Base-by-base conservation (phyloP, 2,113 vertebrate species). In the Lophius piscatorius region DNA sequence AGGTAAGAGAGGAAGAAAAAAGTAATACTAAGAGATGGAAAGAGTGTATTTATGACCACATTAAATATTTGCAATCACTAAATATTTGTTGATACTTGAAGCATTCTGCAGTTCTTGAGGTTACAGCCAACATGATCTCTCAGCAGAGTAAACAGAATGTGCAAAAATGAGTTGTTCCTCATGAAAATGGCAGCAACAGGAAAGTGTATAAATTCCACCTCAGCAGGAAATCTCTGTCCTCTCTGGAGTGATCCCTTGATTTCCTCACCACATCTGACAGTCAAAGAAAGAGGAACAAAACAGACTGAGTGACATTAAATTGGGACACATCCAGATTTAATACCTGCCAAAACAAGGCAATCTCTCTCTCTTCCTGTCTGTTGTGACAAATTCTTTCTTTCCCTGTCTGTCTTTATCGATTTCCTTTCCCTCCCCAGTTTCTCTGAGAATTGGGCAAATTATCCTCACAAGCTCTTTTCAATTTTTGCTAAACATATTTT, bases 51-150 rank as follows among this genome's bases (percentile, higher is more conserved):
- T 80, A 55, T 26, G 6, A 0, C 28, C 8, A 12, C 38, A 47
- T 56, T 41, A 85, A 85, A 85, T 75, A 55, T 82, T 87, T 81
- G 61, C 46, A 48, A 50, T 74, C 17, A 10, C 23, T n/a, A n/a
- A n/a, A n/a, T n/a, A n/a, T n/a, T n/a, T n/a, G n/a, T n/a, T n/a
- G n/a, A n/a, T n/a, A n/a, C n/a, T n/a, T n/a, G 4, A 13, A 1
- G 44, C 18, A 8, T 13, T 21, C n/a, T 44, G 21, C 0, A n/a
- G n/a, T n/a, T n/a, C n/a, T n/a, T 17, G 14, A 50, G 4, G 39
- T 50, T 8, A 3, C 22, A 35, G 44, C 10, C 20, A 20, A 35
- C 40, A 21, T 39, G 18, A 66, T 46, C 63, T 42, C 29, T 11
- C 58, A 51, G 41, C 46, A 1, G 28, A 35, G 35, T 56, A 48